A percentile compares a stretch with the other conserved stretches of the same genome.
These are phyloP conservation scores for Xenus cinereus DNA, from an alignment of 2,113 vertebrate genomes.

Conservation along the genomic window DNA sequence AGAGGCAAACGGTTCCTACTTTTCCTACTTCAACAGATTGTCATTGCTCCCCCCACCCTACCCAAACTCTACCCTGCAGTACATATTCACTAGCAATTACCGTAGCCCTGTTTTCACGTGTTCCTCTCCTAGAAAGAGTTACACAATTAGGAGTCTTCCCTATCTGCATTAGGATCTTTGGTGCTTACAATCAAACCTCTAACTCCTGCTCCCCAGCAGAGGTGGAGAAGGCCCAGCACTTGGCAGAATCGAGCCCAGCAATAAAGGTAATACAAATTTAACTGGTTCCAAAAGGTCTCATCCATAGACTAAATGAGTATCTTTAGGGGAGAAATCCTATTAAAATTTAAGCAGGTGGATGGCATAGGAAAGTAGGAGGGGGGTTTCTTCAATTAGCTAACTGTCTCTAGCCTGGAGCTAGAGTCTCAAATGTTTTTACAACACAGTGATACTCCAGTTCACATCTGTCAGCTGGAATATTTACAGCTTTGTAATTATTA, in stretches of 20 bases:
- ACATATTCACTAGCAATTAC: neutral
- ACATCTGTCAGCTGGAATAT: slow-evolving; percentile 64
- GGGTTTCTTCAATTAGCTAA: slow-evolving; percentile 1
- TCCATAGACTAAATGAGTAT: neutral
- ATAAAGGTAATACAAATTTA: neutral
- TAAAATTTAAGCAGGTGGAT: slow-evolving; percentile 46
- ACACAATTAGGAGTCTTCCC: neutral
- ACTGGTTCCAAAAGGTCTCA: neutral
- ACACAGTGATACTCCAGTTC: slow-evolving; percentile 17
- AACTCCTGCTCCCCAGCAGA: neutral
- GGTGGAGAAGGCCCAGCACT: neutral
- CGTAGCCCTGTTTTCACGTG: neutral
- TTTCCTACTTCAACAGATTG: neutral
- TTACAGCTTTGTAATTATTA: slow-evolving; percentile 49
- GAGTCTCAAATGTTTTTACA: slow-evolving; percentile 45
- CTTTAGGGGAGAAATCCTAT: neutral
- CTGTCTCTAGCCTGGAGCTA: slow-evolving; percentile 35
- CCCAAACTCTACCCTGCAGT: neutral
- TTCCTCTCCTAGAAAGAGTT: neutral
- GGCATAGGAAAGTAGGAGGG: neutral
- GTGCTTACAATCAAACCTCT: neutral
- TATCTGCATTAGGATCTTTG: neutral
- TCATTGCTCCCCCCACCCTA: neutral
- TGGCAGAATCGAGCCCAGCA: neutral
- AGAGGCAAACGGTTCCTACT: neutral